Conservation (phyloP, 2,797 vertebrate species). For the Premnoplex brunnescens region DNA sequence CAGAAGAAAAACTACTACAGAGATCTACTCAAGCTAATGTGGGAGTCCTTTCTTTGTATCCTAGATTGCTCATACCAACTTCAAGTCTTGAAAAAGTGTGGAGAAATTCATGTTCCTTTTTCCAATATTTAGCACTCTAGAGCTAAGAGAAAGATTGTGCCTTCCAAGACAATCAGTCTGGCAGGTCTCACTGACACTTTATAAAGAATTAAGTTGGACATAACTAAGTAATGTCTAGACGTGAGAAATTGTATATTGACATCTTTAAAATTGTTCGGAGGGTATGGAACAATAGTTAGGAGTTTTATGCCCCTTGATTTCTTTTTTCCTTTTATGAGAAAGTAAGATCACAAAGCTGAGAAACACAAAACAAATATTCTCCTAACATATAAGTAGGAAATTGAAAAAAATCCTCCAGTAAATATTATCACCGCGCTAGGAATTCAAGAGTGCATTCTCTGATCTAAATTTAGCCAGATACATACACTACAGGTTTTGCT, state of each 20-base stretch:
- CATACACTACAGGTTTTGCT: not conserved
- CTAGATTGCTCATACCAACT: not conserved
- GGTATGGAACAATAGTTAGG: not conserved
- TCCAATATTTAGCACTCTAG: not conserved
- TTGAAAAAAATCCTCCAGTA: not conserved
- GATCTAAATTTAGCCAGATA: conserved; percentile 10
- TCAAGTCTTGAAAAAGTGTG: not conserved
- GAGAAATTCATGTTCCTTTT: not conserved
- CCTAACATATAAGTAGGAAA: not conserved
- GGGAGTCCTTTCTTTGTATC: not conserved
- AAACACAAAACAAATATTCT: not conserved
- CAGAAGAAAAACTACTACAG: not conserved
- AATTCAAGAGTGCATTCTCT: not conserved
- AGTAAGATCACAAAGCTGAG: not conserved
- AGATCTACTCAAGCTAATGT: not conserved
- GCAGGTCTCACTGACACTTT: not conserved
- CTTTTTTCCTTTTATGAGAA: not conserved
- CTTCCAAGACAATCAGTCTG: not conserved
- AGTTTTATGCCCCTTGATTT: not conserved
- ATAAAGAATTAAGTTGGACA: conserved; percentile 8
- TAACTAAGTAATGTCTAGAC: conserved; percentile 30
- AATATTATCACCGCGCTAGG: not conserved
- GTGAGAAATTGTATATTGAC: not conserved
- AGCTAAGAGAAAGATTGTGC: not conserved
- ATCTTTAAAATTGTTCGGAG: conserved; percentile 1